Evolutionary conservation across 2,113 vertebrate species (phyloP).

Genomic region (Pelusios castaneus): DNA sequence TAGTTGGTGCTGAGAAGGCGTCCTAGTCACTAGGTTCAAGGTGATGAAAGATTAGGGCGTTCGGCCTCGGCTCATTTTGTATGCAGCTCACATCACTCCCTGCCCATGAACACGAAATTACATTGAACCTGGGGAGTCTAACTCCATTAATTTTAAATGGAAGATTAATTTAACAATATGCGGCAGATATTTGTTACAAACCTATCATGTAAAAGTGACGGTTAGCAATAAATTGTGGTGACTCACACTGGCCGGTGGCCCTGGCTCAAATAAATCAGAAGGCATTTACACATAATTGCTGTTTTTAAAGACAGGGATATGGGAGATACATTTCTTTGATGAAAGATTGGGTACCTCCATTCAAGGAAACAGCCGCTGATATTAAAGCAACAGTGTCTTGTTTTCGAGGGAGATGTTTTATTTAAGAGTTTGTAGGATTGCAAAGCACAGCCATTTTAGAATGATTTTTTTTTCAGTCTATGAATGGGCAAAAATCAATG

Average conservation of each 20-base stretch:
- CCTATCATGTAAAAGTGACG: constrained; percentile 99
- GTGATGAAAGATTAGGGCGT: constrained; percentile 99
- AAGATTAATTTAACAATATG: constrained; percentile 99
- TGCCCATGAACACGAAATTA: constrained; percentile 98
- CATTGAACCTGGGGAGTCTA: constrained; percentile 99
- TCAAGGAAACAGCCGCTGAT: constrained; percentile 74
- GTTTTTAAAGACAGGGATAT: constrained; percentile 89
- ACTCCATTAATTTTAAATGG: constrained; percentile 99
- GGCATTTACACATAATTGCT: constrained; percentile 91
- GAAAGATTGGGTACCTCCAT: constrained; percentile 81
- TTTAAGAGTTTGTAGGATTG: constrained; percentile 21
- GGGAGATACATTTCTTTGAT: constrained; percentile 85
- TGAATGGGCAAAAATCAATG: constrained; percentile 1
- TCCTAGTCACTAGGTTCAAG: constrained; percentile 98
- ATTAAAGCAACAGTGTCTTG: constrained; percentile 50
- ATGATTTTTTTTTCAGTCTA: not conserved
- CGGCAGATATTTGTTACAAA: constrained; percentile 99
- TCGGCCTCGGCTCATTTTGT: constrained; percentile 92
- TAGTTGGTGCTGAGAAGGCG: constrained; percentile 93
- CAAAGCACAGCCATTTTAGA: not conserved
- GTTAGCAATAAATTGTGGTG: constrained; percentile 95
- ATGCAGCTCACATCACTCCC: constrained; percentile 89
- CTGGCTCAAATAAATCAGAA: constrained; percentile 92
- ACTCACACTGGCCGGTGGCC: constrained; percentile 87
- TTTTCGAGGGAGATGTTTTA: constrained; percentile 54